phyloP scores from a whole-genome alignment of 2,888 invertebrate genomes.

The Metacarcinus magister region DNA sequence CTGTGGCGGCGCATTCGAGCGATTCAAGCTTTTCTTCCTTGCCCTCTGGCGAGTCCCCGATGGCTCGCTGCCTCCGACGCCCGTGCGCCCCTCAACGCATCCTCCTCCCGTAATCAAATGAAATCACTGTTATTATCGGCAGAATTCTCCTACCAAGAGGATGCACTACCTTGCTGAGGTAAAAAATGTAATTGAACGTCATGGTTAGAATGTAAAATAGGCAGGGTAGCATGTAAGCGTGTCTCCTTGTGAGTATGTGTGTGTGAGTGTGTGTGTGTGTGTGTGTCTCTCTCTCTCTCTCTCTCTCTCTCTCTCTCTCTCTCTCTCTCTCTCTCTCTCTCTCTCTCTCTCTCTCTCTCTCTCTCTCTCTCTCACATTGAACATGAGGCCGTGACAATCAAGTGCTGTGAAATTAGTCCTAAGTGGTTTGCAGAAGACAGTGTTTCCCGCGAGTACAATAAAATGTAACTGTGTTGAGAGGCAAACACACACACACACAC shows the following conservation, averaged over 20 bases:
- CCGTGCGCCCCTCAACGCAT: background rate
- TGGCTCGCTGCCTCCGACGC: background rate
- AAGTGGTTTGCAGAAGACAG: conserved; percentile 30
- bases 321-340: conserved; percentile 39
- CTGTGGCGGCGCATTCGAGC: background rate
- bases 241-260: conserved; percentile 20
- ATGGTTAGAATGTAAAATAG: conserved; percentile 49
- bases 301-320: conserved; percentile 45
- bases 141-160: conserved; percentile 42
- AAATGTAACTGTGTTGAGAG: background rate
- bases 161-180: conserved; percentile 26
- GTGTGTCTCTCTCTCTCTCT: background rate
- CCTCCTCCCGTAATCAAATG: conserved; percentile 46
- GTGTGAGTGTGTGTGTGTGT: background rate
- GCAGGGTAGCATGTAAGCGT: conserved; percentile 52
- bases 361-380: background rate
- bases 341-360: conserved; percentile 13
- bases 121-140: conserved; percentile 46
- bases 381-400: background rate
- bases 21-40: background rate
- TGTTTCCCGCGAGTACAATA: background rate
- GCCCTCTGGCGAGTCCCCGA: background rate
- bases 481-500: background rate
- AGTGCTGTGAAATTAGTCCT: conserved; percentile 50
- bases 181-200: conserved; percentile 42